A percentile compares a stretch with the other conserved stretches of the same genome.
phyloP scores from a whole-genome alignment of 2,888 invertebrate species.

The Xestobium rufovillosum region DNA sequence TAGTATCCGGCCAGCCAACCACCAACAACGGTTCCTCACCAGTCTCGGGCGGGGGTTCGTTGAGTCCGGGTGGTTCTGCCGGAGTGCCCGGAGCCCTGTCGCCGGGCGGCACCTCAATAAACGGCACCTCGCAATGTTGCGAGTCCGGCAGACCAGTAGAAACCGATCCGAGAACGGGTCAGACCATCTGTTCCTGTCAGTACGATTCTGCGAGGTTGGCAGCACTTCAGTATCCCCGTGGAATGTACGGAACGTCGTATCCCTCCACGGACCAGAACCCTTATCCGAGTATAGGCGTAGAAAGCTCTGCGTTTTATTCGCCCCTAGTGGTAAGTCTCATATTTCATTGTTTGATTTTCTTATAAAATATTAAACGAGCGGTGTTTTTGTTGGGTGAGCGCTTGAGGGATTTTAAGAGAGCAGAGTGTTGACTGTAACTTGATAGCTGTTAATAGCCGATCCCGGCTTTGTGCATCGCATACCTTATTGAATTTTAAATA shows the following conservation, averaged over 20 bases:
- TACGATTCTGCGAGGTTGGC: constrained; percentile 84
- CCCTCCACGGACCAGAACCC: constrained; percentile 88
- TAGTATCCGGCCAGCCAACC: constrained; percentile 68
- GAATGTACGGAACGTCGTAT: constrained; percentile 81
- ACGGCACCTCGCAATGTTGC: constrained; percentile 57
- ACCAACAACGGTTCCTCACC: constrained; percentile 72
- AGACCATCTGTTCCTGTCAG: constrained; percentile 90
- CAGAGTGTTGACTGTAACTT: no score
- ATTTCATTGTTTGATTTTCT: constrained; percentile 27
- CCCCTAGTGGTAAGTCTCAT: constrained; percentile 69
- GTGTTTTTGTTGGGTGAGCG: no score
- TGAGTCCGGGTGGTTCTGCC: constrained; percentile 59
- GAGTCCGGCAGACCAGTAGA: constrained; percentile 87
- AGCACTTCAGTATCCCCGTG: constrained; percentile 73
- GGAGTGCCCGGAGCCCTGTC: constrained; percentile 46
- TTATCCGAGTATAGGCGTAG: constrained; percentile 86
- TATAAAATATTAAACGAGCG: no score
- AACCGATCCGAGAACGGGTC: constrained; percentile 88
- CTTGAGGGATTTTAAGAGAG: no score
- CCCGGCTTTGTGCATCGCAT: no score
- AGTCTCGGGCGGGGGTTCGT: constrained; percentile 67
- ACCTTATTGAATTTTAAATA: no score
- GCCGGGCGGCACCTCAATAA: constrained; percentile 45
- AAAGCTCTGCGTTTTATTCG: constrained; percentile 92
- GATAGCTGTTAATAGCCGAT: no score